A percentile compares a stretch with the other conserved stretches of the same genome.
phyloP scores from a whole-genome alignment of 2,113 vertebrate species.

The Gavialis gangeticus region DNA sequence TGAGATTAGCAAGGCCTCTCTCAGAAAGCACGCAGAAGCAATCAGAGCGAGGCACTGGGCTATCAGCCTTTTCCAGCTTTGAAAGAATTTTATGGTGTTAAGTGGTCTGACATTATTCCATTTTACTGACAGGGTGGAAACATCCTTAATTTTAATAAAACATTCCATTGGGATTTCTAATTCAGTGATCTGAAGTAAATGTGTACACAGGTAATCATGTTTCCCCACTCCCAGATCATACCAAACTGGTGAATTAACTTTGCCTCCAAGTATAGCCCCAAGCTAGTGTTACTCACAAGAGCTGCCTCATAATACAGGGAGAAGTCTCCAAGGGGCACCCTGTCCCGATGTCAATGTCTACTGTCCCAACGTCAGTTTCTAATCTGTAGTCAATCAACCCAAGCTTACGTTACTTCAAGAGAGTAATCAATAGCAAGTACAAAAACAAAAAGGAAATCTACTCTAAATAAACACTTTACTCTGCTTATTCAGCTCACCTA shows the following conservation, averaged over 20 bases:
- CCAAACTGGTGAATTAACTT: neutral
- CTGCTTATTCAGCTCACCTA: constrained; percentile 27
- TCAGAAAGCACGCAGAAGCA: neutral
- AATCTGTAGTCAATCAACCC: constrained; percentile 38
- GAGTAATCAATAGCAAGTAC: constrained; percentile 41
- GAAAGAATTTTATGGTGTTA: neutral
- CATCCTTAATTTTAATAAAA: neutral
- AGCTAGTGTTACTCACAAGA: constrained; percentile 17
- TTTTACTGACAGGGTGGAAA: neutral
- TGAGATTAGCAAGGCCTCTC: neutral
- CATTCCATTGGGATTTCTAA: neutral
- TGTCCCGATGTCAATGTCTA: neutral
- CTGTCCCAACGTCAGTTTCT: constrained; percentile 14
- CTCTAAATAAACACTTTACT: neutral
- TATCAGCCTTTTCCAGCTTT: neutral
- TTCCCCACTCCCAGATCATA: neutral
- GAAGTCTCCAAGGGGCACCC: neutral
- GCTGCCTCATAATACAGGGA: constrained; percentile 2
- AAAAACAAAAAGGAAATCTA: neutral
- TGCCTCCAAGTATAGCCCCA: neutral
- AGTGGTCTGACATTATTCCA: neutral
- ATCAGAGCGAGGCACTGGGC: neutral
- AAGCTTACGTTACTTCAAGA: constrained; percentile 1
- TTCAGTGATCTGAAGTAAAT: neutral
- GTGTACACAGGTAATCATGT: neutral